Conservation (phyloP, 2,113 vertebrate genomes). For the Diphyllodes magnificus region DNA sequence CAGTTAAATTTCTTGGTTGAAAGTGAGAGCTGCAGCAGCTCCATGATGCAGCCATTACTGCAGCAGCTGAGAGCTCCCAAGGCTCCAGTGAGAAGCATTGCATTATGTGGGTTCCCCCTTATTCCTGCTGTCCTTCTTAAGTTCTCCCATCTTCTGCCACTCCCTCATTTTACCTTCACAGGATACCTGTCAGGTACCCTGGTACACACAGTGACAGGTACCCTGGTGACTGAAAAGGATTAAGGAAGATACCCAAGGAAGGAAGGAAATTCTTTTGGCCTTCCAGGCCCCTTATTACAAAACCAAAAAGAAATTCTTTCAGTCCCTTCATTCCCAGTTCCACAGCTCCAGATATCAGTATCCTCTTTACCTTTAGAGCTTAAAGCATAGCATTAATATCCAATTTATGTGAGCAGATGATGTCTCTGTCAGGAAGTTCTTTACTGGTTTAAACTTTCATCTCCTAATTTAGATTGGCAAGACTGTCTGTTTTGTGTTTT, state of each 20-base stretch:
- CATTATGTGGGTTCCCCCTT: background rate
- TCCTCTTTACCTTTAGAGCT: background rate
- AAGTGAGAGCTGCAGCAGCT: background rate
- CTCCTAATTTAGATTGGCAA: slow-evolving; percentile 62
- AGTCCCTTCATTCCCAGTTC: background rate
- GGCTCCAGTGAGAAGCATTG: background rate
- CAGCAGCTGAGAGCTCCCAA: background rate
- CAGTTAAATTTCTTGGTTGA: background rate
- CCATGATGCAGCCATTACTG: background rate
- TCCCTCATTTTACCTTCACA: background rate
- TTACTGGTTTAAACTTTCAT: slow-evolving; percentile 56
- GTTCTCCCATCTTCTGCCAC: background rate
- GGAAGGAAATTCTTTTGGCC: background rate
- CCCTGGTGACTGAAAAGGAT: background rate
- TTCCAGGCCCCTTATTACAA: background rate
- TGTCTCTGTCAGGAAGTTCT: slow-evolving; percentile 63
- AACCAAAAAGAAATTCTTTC: background rate
- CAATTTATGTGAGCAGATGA: background rate
- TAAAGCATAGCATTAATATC: slow-evolving; percentile 46
- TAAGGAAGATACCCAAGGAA: background rate
- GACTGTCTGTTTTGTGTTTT: background rate
- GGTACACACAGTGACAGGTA: background rate
- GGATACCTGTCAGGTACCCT: background rate
- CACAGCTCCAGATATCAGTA: slow-evolving; percentile 11
- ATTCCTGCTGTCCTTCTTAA: background rate